A percentile compares a stretch with the other conserved stretches of the same genome.
These are phyloP conservation scores for Candidula unifasciata DNA, from an alignment of 2,888 invertebrate species.

Conservation along the genomic window DNA sequence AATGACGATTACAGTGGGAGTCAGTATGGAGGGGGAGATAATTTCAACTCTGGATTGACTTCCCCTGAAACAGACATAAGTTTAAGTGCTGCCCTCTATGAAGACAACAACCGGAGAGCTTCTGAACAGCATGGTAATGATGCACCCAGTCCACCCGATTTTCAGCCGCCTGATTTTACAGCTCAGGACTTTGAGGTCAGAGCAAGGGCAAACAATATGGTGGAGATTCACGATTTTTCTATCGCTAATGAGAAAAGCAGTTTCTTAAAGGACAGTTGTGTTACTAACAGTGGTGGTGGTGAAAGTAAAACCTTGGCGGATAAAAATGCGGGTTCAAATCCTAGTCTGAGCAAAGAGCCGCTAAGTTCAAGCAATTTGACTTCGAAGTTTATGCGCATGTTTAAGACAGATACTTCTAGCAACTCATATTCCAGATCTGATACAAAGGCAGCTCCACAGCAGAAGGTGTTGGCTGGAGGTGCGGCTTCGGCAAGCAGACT, in stretches of 20 bases:
- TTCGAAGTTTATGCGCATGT: slow-evolving; percentile 21
- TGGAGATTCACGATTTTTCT: slow-evolving; percentile 17
- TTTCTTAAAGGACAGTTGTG: not conserved
- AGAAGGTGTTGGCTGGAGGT: not conserved
- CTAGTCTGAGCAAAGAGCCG: not conserved
- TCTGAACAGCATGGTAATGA: slow-evolving; percentile 61
- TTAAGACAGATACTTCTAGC: not conserved
- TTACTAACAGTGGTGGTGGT: not conserved
- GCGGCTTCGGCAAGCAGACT: not conserved
- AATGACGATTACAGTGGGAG: slow-evolving; percentile 69
- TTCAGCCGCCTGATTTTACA: not conserved
- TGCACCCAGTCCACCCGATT: slow-evolving; percentile 65
- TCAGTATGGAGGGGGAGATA: slow-evolving; percentile 59
- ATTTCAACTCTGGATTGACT: slow-evolving; percentile 30
- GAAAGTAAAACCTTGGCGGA: not conserved
- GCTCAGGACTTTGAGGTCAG: not conserved
- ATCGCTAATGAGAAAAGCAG: not conserved
- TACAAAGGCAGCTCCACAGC: not conserved
- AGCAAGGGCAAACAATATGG: not conserved
- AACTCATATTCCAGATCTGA: slow-evolving; percentile 9
- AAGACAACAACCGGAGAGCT: not conserved
- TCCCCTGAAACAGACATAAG: slow-evolving; percentile 52
- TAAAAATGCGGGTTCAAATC: not conserved
- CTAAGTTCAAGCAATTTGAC: not conserved
- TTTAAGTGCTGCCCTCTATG: slow-evolving; percentile 35